A percentile compares a stretch with the other conserved stretches of the same genome.
phyloP scores from a whole-genome alignment of 2,888 invertebrate species.

The Pristionchus fissidentatus region DNA sequence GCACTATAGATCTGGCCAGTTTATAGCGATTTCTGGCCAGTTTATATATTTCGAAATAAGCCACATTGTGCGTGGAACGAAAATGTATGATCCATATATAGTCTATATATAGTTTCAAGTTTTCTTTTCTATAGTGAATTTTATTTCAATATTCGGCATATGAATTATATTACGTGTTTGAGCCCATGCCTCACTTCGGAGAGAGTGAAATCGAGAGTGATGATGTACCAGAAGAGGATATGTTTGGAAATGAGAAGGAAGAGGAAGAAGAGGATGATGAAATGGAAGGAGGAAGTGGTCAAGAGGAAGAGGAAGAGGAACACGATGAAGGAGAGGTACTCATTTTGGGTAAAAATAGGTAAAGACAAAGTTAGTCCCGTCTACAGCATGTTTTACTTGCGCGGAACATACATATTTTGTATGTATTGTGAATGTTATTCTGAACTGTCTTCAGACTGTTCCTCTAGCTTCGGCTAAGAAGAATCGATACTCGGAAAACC shows the following conservation, averaged over 20 bases:
- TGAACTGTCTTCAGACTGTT: slow-evolving; percentile 40
- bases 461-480: slow-evolving; percentile 12
- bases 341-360: background rate
- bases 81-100: too few relatives aligned
- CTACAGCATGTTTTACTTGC: too few relatives aligned
- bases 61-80: too few relatives aligned
- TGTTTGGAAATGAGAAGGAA: slow-evolving; percentile 43
- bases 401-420: too few relatives aligned
- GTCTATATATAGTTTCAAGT: too few relatives aligned
- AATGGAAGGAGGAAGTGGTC: slow-evolving; percentile 30
- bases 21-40: background rate
- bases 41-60: too few relatives aligned
- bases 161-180: too few relatives aligned
- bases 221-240: slow-evolving; percentile 33
- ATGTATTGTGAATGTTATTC: too few relatives aligned
- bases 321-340: slow-evolving; percentile 16
- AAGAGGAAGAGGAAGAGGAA: slow-evolving; percentile 29
- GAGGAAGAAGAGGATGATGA: slow-evolving; percentile 17
- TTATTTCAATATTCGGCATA: too few relatives aligned
- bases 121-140: too few relatives aligned
- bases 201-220: slow-evolving; percentile 37
- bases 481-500: background rate
- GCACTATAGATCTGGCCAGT: too few relatives aligned
- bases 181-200: background rate
- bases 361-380: too few relatives aligned